Percentiles rank a stretch among this genome's conserved stretches.
Conservation (phyloP, 1,140 invertebrate genomes). For the Metopolophium dirhodum region DNA sequence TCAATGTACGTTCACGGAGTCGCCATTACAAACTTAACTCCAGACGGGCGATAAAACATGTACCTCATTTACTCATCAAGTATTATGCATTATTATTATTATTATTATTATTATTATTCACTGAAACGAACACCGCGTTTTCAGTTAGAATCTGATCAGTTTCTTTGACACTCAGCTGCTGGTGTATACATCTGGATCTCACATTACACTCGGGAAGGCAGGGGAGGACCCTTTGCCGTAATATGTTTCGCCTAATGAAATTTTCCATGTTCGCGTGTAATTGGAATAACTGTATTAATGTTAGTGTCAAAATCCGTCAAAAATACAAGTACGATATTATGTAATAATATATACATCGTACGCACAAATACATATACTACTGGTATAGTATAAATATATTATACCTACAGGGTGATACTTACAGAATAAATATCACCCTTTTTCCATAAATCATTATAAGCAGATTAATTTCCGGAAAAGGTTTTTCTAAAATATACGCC, state of each 20-base stretch:
- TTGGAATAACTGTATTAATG: background rate
- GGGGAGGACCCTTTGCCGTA: background rate
- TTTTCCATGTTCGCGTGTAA: background rate
- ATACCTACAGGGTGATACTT: background rate
- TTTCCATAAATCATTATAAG: no score
- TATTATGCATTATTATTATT: background rate
- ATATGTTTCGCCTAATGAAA: slow-evolving; percentile 17
- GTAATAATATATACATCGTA: no score
- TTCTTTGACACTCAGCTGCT: background rate
- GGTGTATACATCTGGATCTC: background rate
- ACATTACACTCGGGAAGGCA: background rate
- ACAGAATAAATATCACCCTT: no score
- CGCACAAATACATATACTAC: no score
- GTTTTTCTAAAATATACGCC: no score
- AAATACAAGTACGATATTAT: background rate
- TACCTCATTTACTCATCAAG: background rate
- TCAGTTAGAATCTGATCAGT: background rate
- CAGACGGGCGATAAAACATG: background rate
- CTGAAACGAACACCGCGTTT: background rate
- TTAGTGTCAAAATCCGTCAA: background rate
- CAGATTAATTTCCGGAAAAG: no score
- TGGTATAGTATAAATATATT: no score
- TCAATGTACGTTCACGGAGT: background rate
- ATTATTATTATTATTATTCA: background rate
- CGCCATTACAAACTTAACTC: background rate